These are phyloP conservation scores for Scaptomyza hsui DNA, from an alignment of 1,140 invertebrate species.

Conservation along the genomic window DNA sequence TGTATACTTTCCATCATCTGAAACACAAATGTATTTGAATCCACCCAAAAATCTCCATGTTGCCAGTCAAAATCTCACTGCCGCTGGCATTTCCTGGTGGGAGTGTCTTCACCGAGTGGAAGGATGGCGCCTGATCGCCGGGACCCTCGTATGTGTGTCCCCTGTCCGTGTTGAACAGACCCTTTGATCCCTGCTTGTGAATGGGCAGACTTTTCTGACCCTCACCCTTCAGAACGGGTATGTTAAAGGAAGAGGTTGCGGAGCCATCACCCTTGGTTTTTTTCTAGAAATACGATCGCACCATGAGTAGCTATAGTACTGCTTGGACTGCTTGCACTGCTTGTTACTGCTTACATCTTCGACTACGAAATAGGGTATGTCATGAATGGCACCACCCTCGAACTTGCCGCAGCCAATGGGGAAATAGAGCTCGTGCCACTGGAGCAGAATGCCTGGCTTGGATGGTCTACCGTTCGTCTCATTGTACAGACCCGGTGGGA, in stretches of 20 bases:
- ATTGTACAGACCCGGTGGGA: constrained; percentile 83
- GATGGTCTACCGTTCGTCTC: constrained; percentile 80
- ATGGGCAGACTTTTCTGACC: constrained; percentile 72
- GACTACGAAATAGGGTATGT: constrained; percentile 67
- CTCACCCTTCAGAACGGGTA: constrained; percentile 60
- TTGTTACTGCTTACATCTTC: constrained; percentile 60
- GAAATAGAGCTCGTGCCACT: constrained; percentile 87
- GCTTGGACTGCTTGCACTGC: not conserved
- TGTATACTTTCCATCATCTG: constrained; percentile 72
- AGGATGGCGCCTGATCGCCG: constrained; percentile 69
- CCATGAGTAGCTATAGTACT: constrained; percentile 9
- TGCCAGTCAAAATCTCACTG: constrained; percentile 56
- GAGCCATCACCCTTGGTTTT: constrained; percentile 47
- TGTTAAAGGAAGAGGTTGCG: constrained; percentile 34
- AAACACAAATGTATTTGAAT: constrained; percentile 73
- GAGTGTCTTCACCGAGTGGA: constrained; percentile 66
- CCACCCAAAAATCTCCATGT: constrained; percentile 14
- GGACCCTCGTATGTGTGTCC: constrained; percentile 70
- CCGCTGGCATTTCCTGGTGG: constrained; percentile 57
- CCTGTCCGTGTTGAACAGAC: constrained; percentile 76
- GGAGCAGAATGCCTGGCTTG: constrained; percentile 85
- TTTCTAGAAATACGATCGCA: constrained; percentile 56
- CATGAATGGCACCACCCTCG: constrained; percentile 75
- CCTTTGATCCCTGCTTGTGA: constrained; percentile 48
- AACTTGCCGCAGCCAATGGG: constrained; percentile 86